Evolutionary conservation across 2,113 vertebrate species (phyloP).

Genomic region (Rhegmatorhina hoffmannsi): DNA sequence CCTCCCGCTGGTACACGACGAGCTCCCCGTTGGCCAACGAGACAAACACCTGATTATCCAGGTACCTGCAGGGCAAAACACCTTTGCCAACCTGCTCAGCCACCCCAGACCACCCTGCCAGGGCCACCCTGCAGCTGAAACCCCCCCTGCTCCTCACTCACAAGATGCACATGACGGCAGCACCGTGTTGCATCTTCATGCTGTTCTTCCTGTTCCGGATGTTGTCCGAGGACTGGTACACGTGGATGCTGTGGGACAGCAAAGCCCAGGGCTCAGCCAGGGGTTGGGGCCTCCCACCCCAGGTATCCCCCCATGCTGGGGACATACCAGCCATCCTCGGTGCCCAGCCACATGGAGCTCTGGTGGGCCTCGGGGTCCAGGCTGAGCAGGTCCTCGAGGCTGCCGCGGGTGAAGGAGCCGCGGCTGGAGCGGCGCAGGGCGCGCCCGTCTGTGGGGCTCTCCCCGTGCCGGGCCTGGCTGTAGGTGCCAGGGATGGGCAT

Average conservation of each 20-base stretch:
- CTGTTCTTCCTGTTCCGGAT: constrained; percentile 98
- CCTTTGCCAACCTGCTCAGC: neutral
- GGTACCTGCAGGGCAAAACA: constrained; percentile 77
- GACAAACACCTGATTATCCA: constrained; percentile 97
- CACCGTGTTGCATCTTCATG: constrained; percentile 96
- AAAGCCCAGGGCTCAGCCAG: neutral
- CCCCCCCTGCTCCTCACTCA: constrained; percentile 64
- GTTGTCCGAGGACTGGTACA: constrained; percentile 98
- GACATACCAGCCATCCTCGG: constrained; percentile 93
- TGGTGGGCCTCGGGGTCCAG: constrained; percentile 94
- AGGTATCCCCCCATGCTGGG: neutral
- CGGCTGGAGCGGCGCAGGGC: constrained; percentile 92
- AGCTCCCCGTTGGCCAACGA: constrained; percentile 94
- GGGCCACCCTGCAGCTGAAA: fast-evolving
- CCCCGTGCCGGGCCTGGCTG: constrained; percentile 71
- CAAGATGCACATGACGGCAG: constrained; percentile 92
- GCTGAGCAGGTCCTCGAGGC: constrained; percentile 94
- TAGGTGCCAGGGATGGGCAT: constrained; percentile 78
- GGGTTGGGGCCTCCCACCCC: fast-evolving
- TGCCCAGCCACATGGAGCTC: constrained; percentile 98
- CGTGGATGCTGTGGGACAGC: constrained; percentile 85
- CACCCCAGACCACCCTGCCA: neutral
- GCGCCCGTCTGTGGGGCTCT: constrained; percentile 88
- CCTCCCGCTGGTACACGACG: constrained; percentile 93
- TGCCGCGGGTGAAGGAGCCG: constrained; percentile 92